Evolutionary conservation across 2,113 vertebrate genomes (phyloP).

Genomic region (Ploceus nigricollis): DNA sequence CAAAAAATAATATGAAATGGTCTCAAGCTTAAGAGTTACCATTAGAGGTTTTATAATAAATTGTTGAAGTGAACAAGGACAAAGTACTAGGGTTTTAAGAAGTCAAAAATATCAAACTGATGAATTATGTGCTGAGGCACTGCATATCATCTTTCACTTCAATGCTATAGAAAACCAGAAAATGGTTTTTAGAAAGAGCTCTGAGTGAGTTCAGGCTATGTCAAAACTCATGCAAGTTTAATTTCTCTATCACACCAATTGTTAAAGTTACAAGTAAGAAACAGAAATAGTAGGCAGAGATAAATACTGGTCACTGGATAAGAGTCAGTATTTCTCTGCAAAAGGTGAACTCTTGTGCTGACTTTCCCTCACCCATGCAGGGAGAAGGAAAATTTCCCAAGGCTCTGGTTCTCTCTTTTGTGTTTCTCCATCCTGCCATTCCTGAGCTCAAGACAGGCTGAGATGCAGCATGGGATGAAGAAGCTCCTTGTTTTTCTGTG

Average conservation of each 20-base stretch:
- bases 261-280: not conserved
- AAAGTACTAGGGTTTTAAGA: not conserved
- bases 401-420: not conserved
- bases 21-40: not conserved
- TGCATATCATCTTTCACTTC: slow-evolving; percentile 15
- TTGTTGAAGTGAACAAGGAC: slow-evolving; percentile 21
- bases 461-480: not conserved
- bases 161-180: not conserved
- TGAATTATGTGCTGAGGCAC: not conserved
- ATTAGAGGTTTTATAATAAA: not conserved
- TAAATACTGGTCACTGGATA: not conserved
- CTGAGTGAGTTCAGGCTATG: not conserved
- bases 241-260: not conserved
- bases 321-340: not conserved
- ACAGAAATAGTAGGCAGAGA: not conserved
- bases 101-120: slow-evolving; percentile 28
- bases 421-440: not conserved
- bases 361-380: not conserved
- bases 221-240: slow-evolving; percentile 5
- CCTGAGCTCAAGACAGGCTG: not conserved
- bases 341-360: not conserved
- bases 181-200: not conserved
- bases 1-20: not conserved
- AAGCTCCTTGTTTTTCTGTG: not conserved
- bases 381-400: not conserved